phyloP scores from a whole-genome alignment of 2,888 invertebrate genomes.

The Ceraclea dissimilis region DNA sequence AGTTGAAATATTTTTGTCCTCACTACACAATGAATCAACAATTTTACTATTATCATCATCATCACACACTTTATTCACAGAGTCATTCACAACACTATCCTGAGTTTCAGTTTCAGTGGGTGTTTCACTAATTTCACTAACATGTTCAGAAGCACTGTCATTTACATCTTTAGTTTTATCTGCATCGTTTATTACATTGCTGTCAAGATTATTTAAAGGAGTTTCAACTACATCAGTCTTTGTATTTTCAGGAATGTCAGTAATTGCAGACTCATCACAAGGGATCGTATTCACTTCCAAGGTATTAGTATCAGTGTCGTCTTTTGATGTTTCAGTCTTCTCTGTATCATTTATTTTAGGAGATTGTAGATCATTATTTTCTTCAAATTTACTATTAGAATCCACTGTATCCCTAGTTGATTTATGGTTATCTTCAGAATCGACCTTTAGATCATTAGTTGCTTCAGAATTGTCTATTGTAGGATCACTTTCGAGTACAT shows the following conservation, averaged over 20 bases:
- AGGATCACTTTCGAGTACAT: neutral
- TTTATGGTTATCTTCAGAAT: no score
- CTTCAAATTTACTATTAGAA: no score
- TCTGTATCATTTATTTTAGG: no score
- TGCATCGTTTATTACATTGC: no score
- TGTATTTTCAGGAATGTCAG: constrained; percentile 13
- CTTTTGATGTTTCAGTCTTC: constrained; percentile 30
- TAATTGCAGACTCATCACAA: constrained; percentile 28
- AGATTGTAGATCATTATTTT: no score
- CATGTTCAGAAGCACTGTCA: no score
- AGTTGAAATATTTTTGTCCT: neutral
- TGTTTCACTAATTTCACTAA: no score
- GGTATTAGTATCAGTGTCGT: constrained; percentile 35
- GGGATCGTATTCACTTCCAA: constrained; percentile 21
- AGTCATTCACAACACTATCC: neutral
- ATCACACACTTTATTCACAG: neutral
- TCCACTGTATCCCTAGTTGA: no score
- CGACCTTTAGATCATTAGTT: neutral
- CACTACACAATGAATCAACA: neutral
- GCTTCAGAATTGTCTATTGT: neutral
- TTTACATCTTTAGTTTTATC: neutral
- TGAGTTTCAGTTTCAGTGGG: no score
- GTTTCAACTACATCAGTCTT: neutral
- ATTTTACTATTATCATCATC: no score
- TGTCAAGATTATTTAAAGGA: no score